These are phyloP conservation scores for Vollenhovia emeryi DNA, from an alignment of 1,140 invertebrate genomes.

Conservation along the genomic window DNA sequence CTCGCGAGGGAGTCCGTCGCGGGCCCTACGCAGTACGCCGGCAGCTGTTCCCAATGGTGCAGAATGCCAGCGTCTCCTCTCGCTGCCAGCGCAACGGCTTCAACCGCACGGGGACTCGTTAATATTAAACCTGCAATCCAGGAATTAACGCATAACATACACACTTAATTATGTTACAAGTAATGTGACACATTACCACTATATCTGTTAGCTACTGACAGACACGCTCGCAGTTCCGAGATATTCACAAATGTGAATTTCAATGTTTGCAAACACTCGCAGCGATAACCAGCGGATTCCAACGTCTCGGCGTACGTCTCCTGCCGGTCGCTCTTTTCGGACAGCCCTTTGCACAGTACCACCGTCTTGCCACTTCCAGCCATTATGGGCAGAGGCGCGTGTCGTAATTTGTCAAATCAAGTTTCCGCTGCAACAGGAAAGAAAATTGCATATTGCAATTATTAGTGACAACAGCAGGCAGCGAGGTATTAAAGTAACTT, in stretches of 20 bases:
- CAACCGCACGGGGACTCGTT: conserved; percentile 81
- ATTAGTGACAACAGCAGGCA: neutral
- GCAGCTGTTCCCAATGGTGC: conserved; percentile 73
- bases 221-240: conserved; percentile 68
- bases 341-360: conserved; percentile 79
- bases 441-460: neutral
- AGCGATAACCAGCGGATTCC: conserved; percentile 76
- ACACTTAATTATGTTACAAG: neutral
- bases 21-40: conserved; percentile 80
- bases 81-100: conserved; percentile 75
- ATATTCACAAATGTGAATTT: conserved; percentile 79
- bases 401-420: neutral
- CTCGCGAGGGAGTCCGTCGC: conserved; percentile 77
- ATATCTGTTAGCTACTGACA: conserved; percentile 73
- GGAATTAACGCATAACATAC: neutral
- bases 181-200: conserved; percentile 73
- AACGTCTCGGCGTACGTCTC: conserved; percentile 77
- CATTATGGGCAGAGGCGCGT: conserved; percentile 22
- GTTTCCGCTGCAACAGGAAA: neutral
- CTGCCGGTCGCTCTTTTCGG: conserved; percentile 74
- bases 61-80: conserved; percentile 63
- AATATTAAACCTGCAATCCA: conserved; percentile 80
- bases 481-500: neutral
- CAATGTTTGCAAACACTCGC: conserved; percentile 77
- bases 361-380: conserved; percentile 66